These are phyloP conservation scores for Periparus ater DNA, from an alignment of 2,797 vertebrate species.

Conservation along the genomic window DNA sequence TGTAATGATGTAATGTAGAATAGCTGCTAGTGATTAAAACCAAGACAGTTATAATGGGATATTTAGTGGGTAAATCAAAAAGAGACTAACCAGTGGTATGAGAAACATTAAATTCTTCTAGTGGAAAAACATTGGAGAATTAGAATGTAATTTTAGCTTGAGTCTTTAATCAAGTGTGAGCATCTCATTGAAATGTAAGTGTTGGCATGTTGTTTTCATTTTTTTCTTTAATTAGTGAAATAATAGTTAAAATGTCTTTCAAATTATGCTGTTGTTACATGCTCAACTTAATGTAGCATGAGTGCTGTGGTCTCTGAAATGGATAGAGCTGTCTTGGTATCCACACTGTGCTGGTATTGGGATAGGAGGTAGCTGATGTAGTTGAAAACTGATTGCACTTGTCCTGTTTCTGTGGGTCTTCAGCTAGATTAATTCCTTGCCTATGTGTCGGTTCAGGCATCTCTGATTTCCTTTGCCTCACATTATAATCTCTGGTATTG, in stretches of 20 bases:
- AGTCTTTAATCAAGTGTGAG: not conserved
- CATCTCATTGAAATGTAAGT: not conserved
- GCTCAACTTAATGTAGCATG: rapidly evolving
- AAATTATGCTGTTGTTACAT: not conserved
- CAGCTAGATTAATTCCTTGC: not conserved
- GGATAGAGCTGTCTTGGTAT: not conserved
- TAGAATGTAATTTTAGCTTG: not conserved
- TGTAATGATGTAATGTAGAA: not conserved
- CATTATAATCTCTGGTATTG: not conserved
- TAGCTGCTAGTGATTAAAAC: not conserved
- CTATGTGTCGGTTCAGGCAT: not conserved
- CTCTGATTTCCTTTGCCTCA: not conserved
- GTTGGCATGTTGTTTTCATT: not conserved
- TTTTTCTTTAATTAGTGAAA: not conserved
- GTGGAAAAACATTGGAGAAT: not conserved
- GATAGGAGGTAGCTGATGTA: not conserved
- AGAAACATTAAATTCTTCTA: not conserved
- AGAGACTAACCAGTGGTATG: not conserved
- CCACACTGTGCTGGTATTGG: not conserved
- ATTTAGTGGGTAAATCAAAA: not conserved
- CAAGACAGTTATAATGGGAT: not conserved
- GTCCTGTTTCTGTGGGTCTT: not conserved
- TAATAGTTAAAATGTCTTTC: not conserved
- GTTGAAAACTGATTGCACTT: not conserved
- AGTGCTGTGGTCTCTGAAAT: not conserved